Percentiles rank a stretch among this genome's conserved stretches.
Evolutionary conservation across 1,140 invertebrate genomes (phyloP).

Genomic region (Papilio polyxenes): DNA sequence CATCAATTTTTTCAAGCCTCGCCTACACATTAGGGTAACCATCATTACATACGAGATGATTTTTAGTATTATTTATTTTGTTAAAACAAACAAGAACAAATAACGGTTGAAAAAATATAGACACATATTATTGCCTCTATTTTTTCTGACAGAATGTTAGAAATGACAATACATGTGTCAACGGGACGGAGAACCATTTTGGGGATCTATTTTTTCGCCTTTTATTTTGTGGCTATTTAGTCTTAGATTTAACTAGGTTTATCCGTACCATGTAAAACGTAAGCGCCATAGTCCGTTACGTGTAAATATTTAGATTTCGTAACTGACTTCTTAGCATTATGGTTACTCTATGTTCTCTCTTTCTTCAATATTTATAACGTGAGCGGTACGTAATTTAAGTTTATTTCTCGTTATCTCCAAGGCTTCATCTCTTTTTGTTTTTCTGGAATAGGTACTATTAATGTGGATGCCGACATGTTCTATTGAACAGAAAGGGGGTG

Average conservation of each 20-base stretch:
- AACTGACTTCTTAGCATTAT: not conserved
- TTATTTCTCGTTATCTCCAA: conserved; percentile 70
- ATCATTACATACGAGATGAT: not conserved
- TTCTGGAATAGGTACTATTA: conserved; percentile 57
- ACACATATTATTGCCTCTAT: too few relatives aligned
- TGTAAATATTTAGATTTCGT: not conserved
- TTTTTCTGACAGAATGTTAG: too few relatives aligned
- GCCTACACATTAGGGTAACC: conserved; percentile 18
- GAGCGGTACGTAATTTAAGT: conserved; percentile 71
- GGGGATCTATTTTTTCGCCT: too few relatives aligned
- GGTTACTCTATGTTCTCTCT: conserved; percentile 46
- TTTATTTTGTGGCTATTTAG: too few relatives aligned
- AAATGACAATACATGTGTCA: too few relatives aligned
- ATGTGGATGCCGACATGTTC: conserved; percentile 56
- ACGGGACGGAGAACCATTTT: too few relatives aligned
- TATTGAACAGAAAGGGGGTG: conserved; percentile 39
- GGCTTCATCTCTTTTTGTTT: conserved; percentile 63
- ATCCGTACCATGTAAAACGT: too few relatives aligned
- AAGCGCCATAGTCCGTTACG: too few relatives aligned
- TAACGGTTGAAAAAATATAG: too few relatives aligned
- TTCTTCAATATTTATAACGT: conserved; percentile 77
- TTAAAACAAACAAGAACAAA: too few relatives aligned
- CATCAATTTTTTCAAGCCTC: conserved; percentile 72
- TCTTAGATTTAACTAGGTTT: too few relatives aligned
- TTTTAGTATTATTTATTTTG: not conserved